Evolutionary conservation across 1,140 invertebrate genomes (phyloP), one percentile per base, ranked within the genome.

Genomic region (Brachionus paranguensis): DNA sequence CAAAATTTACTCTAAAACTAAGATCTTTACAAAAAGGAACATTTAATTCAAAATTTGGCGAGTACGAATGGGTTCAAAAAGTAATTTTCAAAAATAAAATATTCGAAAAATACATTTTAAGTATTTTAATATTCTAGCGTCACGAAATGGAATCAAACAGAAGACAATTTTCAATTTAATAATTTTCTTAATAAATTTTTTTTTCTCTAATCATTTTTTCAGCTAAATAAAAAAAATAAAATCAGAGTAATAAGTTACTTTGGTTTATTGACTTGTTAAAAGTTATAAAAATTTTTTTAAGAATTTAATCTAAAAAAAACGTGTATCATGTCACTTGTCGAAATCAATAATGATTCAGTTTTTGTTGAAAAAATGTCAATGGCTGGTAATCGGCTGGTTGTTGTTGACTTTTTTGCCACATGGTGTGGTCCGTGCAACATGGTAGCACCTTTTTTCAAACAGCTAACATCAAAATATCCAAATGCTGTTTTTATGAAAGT

Each of bases 51-150:
- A 97, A 97, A 90, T 93, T 92, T 87, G 97, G 96, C 1, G 95
- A 99, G 88, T 99, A 95, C 88, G 95, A 98, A 89, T 99, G 96
- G 96, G 93, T 96, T 84, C 94, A 97, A 85, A 94, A 96, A 87
- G 94, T 95, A 85, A 85, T 12, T 78, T 83, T 47, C 27, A 1
- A 29, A 29, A 29, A 29, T 29, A 29, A 29, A 29, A 29, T 29
- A 29, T 29, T 37, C 6, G 4, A 7, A 37, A 37, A 37, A 37
- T 37, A 6, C 33, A 37, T 37, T 37, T 37, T 0, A 95, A 93
- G 14, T 20, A 45, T 41, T 37, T 68, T 8, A n/a, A 84, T 86
- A n/a, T n/a, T n/a, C 53, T 85, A 89, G 87, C 90, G 96, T 45
- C 95, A 97, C 88, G 93, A 94, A 87, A 93, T 97, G 92, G 95